phyloP scores from a whole-genome alignment of 2,797 vertebrate genomes.

The Neostethus bicornis region DNA sequence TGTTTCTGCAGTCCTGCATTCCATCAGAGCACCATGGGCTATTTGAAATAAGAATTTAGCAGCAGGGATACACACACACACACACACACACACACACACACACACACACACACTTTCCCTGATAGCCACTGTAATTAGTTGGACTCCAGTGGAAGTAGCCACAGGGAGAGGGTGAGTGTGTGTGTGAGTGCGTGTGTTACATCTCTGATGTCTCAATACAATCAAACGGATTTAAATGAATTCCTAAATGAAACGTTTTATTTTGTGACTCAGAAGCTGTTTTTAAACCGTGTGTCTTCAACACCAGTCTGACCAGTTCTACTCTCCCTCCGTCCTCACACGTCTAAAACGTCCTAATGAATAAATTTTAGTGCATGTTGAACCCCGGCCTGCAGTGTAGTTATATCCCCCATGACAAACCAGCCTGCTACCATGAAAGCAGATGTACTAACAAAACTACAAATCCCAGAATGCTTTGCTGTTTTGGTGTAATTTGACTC shows the following conservation, averaged over 20 bases:
- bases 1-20: conserved; percentile 26
- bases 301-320: not conserved
- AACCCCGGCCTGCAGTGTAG: too few species aligned
- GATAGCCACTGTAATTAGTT: conserved; percentile 79
- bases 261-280: conserved; percentile 14
- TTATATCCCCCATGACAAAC: too few species aligned
- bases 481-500: too few species aligned
- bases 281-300: not conserved
- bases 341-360: too few species aligned
- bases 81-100: conserved; percentile 43
- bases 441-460: too few species aligned
- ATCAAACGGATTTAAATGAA: conserved; percentile 48
- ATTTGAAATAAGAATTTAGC: conserved; percentile 79
- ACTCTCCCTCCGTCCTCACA: not conserved
- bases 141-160: conserved; percentile 70
- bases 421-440: too few species aligned
- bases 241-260: conserved; percentile 24
- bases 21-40: conserved; percentile 70
- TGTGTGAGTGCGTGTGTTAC: not conserved
- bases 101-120: conserved; percentile 43
- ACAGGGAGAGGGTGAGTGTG: conserved; percentile 48
- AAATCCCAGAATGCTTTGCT: too few species aligned
- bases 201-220: conserved; percentile 66
- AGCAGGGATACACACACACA: conserved; percentile 54
- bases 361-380: too few species aligned